Evolutionary conservation across 92 coral and sea anemone species (phyloP), one percentile per base, ranked within the genome.

Genomic region (Diadumene lineata): DNA sequence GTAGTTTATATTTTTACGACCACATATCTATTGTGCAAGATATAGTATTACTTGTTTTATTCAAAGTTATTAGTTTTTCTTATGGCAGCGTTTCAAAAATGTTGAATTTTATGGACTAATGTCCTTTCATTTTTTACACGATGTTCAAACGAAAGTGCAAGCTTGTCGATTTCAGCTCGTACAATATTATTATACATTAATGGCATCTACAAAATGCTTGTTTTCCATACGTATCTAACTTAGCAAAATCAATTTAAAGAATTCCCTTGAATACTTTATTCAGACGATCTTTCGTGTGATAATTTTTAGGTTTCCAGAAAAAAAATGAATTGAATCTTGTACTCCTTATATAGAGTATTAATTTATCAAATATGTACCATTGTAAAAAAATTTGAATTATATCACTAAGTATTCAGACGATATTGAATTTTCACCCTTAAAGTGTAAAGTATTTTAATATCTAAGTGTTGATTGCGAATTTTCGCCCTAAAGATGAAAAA

Each of bases 401-500:
- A 91, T 93, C 93, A 80, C 81, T 62, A 88, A 88, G 79, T 55
- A 66, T 78, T 69, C 65, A 76, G 64, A 79, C 87, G 87, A 85
- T 88, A 91, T 88, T 88, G 89, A 91, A 91, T 91, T 88, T 91
- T 86, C 97, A 88, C 80, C 84, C 97, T 79, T 81, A 72, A 91
- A 88, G 97, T 91, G 97, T 91, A 91, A 91, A 88, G 90, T 91
- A 91, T 91, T 91, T 91, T 91, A 91, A 74, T 74, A 74, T 86
- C 84, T 78, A 87, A 87, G 92, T 81, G 90, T 88, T 91, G 97
- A 91, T 91, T 88, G 92, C 86, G 85, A 84, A 87, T 83, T 89
- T 91, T 88, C 78, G 80, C 69, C 79, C 69, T 70, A 79, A 88
- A 80, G 69, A 60, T 81, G 83, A 83, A 80, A 91, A 57, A 85